Conservation (phyloP, 2,888 invertebrate genomes). For the Laothoe populi region DNA sequence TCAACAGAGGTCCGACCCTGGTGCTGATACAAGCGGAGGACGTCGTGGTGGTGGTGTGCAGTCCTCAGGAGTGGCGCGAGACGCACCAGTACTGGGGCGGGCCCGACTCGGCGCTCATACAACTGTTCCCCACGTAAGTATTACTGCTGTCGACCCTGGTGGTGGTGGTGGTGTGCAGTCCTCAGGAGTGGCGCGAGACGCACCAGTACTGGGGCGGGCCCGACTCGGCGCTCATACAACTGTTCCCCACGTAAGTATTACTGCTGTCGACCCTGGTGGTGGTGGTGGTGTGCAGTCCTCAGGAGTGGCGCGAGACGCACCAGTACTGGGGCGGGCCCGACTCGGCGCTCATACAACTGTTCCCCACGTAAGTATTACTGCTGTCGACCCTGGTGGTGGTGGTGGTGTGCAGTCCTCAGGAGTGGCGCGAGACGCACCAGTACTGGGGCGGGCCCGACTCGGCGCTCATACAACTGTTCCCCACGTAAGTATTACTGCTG, state of each 20-base stretch:
- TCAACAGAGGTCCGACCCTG: slow-evolving; percentile 77
- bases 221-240: slow-evolving; percentile 90
- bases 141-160: slow-evolving; percentile 86
- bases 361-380: slow-evolving; percentile 87
- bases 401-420: background rate
- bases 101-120: slow-evolving; percentile 90
- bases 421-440: background rate
- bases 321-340: too few relatives aligned
- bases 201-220: slow-evolving; percentile 93
- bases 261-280: slow-evolving; percentile 85
- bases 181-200: slow-evolving; percentile 94
- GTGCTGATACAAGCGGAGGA: slow-evolving; percentile 85
- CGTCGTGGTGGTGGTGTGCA: slow-evolving; percentile 76
- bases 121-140: slow-evolving; percentile 87
- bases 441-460: too few relatives aligned
- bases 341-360: slow-evolving; percentile 71
- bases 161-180: slow-evolving; percentile 86
- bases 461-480: too few relatives aligned
- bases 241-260: slow-evolving; percentile 88
- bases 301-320: background rate
- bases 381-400: slow-evolving; percentile 85
- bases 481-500: too few relatives aligned
- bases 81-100: slow-evolving; percentile 93
- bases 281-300: slow-evolving; percentile 48
- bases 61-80: slow-evolving; percentile 94